Percentiles rank a stretch among this genome's conserved stretches.
These are phyloP conservation scores for Chloropsis cyanopogon DNA, from an alignment of 2,113 vertebrate species.

Conservation along the genomic window DNA sequence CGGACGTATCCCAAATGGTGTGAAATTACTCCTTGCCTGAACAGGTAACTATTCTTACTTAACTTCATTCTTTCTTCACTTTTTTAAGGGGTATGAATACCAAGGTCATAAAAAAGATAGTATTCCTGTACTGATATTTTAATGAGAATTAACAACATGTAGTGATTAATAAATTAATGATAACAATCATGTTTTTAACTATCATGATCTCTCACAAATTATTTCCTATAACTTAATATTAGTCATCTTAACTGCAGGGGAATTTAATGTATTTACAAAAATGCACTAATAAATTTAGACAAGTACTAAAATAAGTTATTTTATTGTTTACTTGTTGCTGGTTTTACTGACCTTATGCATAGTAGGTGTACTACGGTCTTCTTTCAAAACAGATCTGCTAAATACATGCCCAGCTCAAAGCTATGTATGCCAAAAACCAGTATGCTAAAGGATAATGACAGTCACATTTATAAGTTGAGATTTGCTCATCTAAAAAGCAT, in stretches of 20 bases:
- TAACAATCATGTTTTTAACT: background rate
- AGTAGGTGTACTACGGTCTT: background rate
- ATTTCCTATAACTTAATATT: background rate
- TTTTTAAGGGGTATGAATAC: background rate
- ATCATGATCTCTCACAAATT: background rate
- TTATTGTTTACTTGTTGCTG: background rate
- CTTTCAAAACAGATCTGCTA: background rate
- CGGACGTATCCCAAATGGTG: background rate
- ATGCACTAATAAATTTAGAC: background rate
- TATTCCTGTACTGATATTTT: background rate
- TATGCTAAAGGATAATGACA: background rate
- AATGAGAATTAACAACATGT: background rate
- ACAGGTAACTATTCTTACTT: background rate
- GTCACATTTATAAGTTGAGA: background rate
- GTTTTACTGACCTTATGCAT: background rate
- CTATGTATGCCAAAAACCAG: background rate
- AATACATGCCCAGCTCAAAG: background rate
- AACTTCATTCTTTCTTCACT: background rate
- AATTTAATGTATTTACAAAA: background rate
- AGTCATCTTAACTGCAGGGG: background rate
- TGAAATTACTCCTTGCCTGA: background rate
- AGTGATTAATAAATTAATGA: background rate
- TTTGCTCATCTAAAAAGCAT: background rate
- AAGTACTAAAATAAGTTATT: background rate
- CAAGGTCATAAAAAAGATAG: background rate